A percentile compares a stretch with the other conserved stretches of the same genome.
Evolutionary conservation across 2,888 invertebrate species (phyloP).

Genomic region (Epirrita christyi): DNA sequence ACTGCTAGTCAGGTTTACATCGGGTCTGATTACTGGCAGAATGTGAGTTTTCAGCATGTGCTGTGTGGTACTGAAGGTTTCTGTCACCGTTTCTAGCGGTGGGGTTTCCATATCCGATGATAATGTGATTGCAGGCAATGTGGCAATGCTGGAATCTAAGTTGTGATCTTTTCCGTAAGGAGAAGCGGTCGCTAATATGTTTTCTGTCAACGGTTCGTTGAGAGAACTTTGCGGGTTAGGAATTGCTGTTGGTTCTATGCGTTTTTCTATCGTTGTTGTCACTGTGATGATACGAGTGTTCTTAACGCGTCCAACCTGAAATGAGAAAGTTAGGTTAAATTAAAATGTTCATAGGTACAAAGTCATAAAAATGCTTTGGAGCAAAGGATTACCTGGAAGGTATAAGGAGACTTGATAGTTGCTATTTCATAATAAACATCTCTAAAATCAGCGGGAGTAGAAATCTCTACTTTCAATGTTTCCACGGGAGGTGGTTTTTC

Average conservation of each 20-base stretch:
- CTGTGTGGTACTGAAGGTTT: constrained; percentile 96
- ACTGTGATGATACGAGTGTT: constrained; percentile 95
- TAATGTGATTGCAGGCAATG: constrained; percentile 91
- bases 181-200: constrained; percentile 92
- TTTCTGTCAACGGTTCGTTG: constrained; percentile 93
- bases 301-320: constrained; percentile 92
- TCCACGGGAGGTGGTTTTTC: constrained; percentile 88
- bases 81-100: constrained; percentile 94
- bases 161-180: constrained; percentile 89
- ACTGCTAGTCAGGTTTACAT: constrained; percentile 89
- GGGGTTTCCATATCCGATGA: constrained; percentile 92
- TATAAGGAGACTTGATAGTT: constrained; percentile 95
- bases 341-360: constrained; percentile 11
- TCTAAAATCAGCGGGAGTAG: constrained; percentile 93
- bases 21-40: constrained; percentile 89
- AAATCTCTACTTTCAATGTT: constrained; percentile 94
- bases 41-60: constrained; percentile 95
- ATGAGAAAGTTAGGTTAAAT: constrained; percentile 10
- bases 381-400: constrained; percentile 89
- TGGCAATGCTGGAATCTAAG: constrained; percentile 92
- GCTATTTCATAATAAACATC: constrained; percentile 95
- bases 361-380: neutral
- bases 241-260: constrained; percentile 86
- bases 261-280: constrained; percentile 93
- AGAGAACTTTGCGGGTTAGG: constrained; percentile 84